These are phyloP conservation scores for Pachyuromys duprasi DNA, from an alignment of 2,797 vertebrate genomes.

Conservation along the genomic window DNA sequence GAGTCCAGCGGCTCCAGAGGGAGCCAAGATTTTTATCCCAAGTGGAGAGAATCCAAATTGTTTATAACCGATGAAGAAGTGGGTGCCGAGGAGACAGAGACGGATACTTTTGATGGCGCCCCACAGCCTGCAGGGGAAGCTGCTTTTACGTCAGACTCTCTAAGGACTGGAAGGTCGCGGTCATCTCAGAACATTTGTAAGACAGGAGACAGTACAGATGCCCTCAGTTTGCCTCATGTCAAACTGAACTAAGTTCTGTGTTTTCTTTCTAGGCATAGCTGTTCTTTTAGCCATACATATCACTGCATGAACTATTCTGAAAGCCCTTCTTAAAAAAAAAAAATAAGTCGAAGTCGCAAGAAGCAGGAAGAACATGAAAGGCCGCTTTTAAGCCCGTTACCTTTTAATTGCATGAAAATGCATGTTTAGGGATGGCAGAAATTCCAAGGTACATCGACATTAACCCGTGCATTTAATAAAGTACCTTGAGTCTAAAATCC, in stretches of 20 bases:
- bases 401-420: slow-evolving; percentile 93
- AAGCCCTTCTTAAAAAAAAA: slow-evolving; percentile 83
- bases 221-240: slow-evolving; percentile 93
- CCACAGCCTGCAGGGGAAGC: slow-evolving; percentile 88
- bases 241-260: slow-evolving; percentile 93
- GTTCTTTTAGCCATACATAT: slow-evolving; percentile 92
- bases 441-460: slow-evolving; percentile 85
- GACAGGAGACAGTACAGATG: slow-evolving; percentile 90
- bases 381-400: slow-evolving; percentile 86
- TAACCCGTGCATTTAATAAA: slow-evolving; percentile 81
- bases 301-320: slow-evolving; percentile 92
- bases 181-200: slow-evolving; percentile 91
- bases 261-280: slow-evolving; percentile 88
- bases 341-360: slow-evolving; percentile 85
- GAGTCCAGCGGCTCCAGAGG: slow-evolving; percentile 90
- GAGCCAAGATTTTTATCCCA: slow-evolving; percentile 90
- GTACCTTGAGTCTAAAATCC: slow-evolving; percentile 85
- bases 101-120: slow-evolving; percentile 90
- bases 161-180: slow-evolving; percentile 93
- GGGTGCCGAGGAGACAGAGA: slow-evolving; percentile 86
- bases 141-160: slow-evolving; percentile 91
- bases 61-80: slow-evolving; percentile 97
- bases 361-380: slow-evolving; percentile 86
- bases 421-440: slow-evolving; percentile 92
- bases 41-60: slow-evolving; percentile 96